Evolutionary conservation across 1,140 invertebrate species (phyloP).

Genomic region (Adoxophyes honmai): DNA sequence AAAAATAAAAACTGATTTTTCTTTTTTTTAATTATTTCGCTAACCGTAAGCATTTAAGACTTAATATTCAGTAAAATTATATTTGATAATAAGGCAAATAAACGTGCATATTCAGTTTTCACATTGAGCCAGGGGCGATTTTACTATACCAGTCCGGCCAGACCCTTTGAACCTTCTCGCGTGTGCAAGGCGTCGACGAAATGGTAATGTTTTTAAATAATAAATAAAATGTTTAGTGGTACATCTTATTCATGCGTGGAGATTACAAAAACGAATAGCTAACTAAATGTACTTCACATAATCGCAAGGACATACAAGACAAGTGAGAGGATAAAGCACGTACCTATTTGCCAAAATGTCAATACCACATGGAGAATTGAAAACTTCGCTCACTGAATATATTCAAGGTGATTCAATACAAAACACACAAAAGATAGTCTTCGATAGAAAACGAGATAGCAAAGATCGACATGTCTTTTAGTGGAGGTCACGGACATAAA

Average conservation of each 20-base stretch:
- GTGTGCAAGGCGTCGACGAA: neutral
- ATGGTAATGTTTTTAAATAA: slow-evolving; percentile 6
- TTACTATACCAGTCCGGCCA: no score
- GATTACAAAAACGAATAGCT: slow-evolving; percentile 10
- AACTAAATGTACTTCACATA: slow-evolving; percentile 4
- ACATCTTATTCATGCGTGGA: slow-evolving; percentile 1
- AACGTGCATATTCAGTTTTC: no score
- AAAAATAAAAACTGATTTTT: no score
- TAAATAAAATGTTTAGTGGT: neutral
- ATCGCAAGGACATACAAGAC: slow-evolving; percentile 9
- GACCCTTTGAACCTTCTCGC: slow-evolving; percentile 19
- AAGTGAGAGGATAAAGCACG: neutral
- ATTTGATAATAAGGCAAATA: no score
- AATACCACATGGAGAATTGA: slow-evolving; percentile 4
- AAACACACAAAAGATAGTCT: neutral
- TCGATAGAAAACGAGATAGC: neutral
- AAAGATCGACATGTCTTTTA: neutral
- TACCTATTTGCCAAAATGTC: slow-evolving; percentile 12
- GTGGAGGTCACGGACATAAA: neutral
- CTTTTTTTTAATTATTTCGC: no score
- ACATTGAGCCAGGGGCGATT: no score
- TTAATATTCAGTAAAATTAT: no score
- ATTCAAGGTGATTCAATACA: slow-evolving; percentile 7
- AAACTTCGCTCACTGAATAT: neutral
- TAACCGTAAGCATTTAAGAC: no score